These are phyloP conservation scores for Drosophila recens DNA, from an alignment of 2,888 invertebrate genomes.

Conservation along the genomic window DNA sequence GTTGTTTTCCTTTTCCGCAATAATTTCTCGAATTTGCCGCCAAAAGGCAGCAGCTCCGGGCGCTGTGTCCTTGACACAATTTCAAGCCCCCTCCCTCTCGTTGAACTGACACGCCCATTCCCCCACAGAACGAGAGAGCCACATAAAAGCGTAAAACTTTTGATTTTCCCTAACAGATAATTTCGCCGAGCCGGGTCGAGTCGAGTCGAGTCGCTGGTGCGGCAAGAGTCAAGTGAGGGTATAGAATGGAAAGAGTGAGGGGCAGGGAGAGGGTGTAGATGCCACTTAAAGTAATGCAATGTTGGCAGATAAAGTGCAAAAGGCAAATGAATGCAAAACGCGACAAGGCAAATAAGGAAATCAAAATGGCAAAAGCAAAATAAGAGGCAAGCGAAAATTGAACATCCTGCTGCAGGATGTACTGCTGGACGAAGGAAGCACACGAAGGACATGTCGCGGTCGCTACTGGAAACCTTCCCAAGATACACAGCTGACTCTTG, in stretches of 20 bases:
- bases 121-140: slow-evolving; percentile 25
- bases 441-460: slow-evolving; percentile 28
- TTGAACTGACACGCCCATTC: slow-evolving; percentile 42
- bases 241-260: not conserved
- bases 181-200: slow-evolving; percentile 49
- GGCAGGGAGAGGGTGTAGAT: slow-evolving; percentile 21
- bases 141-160: slow-evolving; percentile 71
- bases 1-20: slow-evolving; percentile 72
- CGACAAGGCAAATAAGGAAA: slow-evolving; percentile 79
- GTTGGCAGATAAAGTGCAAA: slow-evolving; percentile 57
- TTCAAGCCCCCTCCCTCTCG: slow-evolving; percentile 29
- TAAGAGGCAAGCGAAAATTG: slow-evolving; percentile 78
- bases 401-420: slow-evolving; percentile 78
- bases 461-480: not conserved
- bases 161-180: slow-evolving; percentile 70
- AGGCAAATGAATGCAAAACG: slow-evolving; percentile 65
- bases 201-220: slow-evolving; percentile 36
- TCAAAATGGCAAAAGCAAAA: slow-evolving; percentile 75
- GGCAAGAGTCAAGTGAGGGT: slow-evolving; percentile 39
- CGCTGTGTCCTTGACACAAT: slow-evolving; percentile 72
- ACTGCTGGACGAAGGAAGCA: slow-evolving; percentile 50
- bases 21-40: slow-evolving; percentile 73
- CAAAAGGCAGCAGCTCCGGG: slow-evolving; percentile 32
- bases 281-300: slow-evolving; percentile 78
- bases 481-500: not conserved